Evolutionary conservation across 2,888 invertebrate genomes (phyloP), one percentile per base, ranked within the genome.

Genomic region (Agrotis segetum): DNA sequence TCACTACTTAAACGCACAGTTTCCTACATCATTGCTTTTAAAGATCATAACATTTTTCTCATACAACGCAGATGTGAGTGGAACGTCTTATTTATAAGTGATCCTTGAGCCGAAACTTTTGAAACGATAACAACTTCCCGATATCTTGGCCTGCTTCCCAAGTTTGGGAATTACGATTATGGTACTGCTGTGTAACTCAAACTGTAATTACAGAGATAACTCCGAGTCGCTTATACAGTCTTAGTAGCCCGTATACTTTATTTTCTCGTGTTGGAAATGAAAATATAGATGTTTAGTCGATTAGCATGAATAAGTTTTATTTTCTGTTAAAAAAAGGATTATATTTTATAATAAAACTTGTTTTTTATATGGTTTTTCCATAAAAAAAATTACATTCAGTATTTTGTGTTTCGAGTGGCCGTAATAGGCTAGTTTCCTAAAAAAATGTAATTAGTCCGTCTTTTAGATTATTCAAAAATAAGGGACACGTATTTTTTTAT

Each of bases 161-260:
- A 89, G 82, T 89, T 89, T 65, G 82, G 73, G 83, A 89, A 86
- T 89, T 87, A 89, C 87, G 89, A 89, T 90, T 89, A 90, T 88
- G 84, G 84, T 83, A 74, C 77, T 74, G 79, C 86, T 83, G 83
- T 81, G 88, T 87, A 85, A 87, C 85, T 85, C 84, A 85, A 89
- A 88, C 85, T 85, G 81, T 85, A 88, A 88, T 88, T 86, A 85
- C 79, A 74, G 77, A 80, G 82, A 83, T 81, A 84, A 83, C 83
- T 83, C 76, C 74, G 70, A 19, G 65, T 71, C 74, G 84, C 82
- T 85, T 87, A 88, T 73, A 74, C 69, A 84, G 83, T 56, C 56
- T 6, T 34, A 34, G 56, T 81, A 71, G 65, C 74, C 68, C 64
- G 72, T 77, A 67, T 79, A 85, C 73, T 79, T 77, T 81, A 79